Percentiles rank a stretch among this genome's conserved stretches.
phyloP scores from a whole-genome alignment of 2,113 vertebrate species.

The Notiomystis cincta region DNA sequence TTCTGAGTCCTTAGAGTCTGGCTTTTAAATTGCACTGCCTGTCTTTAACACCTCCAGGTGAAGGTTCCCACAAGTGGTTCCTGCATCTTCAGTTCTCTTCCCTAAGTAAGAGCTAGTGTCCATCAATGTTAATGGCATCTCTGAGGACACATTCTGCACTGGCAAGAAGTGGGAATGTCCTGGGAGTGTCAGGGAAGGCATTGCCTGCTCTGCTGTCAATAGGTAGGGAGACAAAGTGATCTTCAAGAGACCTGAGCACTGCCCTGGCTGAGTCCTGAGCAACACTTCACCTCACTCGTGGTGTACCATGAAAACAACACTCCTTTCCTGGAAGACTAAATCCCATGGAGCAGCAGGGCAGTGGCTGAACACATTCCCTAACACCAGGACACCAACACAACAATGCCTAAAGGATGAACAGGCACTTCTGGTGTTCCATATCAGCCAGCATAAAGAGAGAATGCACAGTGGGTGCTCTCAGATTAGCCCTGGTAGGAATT shows the following conservation, averaged over 20 bases:
- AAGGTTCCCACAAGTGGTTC: background rate
- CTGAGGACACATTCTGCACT: rapidly evolving
- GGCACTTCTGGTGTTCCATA: background rate
- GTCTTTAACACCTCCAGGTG: background rate
- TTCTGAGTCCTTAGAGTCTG: background rate
- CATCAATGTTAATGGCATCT: background rate
- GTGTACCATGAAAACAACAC: background rate
- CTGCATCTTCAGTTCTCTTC: background rate
- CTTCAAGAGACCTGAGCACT: background rate
- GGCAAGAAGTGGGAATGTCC: background rate
- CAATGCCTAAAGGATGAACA: background rate
- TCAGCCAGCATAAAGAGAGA: background rate
- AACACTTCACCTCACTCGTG: background rate
- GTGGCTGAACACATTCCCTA: rapidly evolving
- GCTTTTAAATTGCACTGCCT: background rate
- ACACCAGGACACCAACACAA: background rate
- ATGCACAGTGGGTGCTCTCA: background rate
- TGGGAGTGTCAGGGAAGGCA: rapidly evolving
- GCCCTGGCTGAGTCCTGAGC: background rate
- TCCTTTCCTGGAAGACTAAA: background rate
- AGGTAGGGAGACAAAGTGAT: background rate
- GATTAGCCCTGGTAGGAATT: background rate
- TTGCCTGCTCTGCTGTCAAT: background rate
- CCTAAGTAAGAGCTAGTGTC: background rate
- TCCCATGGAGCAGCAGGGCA: background rate